These are phyloP conservation scores for Perdita meconis DNA, from an alignment of 2,888 invertebrate species.

Conservation along the genomic window DNA sequence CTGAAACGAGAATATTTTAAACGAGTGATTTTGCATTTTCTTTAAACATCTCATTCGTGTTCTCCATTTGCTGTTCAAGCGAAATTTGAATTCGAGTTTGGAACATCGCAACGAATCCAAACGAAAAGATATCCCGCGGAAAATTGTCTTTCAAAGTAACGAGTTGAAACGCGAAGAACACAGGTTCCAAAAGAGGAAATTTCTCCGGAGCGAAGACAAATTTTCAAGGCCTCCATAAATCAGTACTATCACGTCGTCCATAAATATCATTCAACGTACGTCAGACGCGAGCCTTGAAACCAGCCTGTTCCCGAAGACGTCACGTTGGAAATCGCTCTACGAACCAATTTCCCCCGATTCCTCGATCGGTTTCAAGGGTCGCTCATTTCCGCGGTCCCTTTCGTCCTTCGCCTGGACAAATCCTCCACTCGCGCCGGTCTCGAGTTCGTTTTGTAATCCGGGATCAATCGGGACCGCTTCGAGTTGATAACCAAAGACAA, in stretches of 20 bases:
- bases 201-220: too few species aligned
- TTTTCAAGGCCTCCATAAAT: background rate
- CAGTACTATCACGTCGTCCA: slow-evolving; percentile 12
- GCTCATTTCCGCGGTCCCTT: slow-evolving; percentile 29
- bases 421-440: slow-evolving; percentile 2
- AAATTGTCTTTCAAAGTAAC: too few species aligned
- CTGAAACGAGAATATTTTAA: too few species aligned
- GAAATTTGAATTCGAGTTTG: too few species aligned
- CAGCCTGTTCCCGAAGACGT: slow-evolving; percentile 27
- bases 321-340: slow-evolving; percentile 39
- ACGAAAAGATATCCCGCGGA: too few species aligned
- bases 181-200: too few species aligned
- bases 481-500: background rate
- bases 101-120: too few species aligned
- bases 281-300: slow-evolving; percentile 4
- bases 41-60: too few species aligned
- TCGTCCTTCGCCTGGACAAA: slow-evolving; percentile 15
- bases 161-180: too few species aligned
- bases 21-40: background rate
- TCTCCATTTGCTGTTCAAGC: too few species aligned
- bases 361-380: slow-evolving; percentile 35
- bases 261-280: slow-evolving; percentile 17
- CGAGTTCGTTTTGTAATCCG: slow-evolving; percentile 25
- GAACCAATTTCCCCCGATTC: slow-evolving; percentile 44
- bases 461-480: background rate